These are phyloP conservation scores for Hystrix brachyura DNA, from an alignment of 2,113 vertebrate species.

Conservation along the genomic window DNA sequence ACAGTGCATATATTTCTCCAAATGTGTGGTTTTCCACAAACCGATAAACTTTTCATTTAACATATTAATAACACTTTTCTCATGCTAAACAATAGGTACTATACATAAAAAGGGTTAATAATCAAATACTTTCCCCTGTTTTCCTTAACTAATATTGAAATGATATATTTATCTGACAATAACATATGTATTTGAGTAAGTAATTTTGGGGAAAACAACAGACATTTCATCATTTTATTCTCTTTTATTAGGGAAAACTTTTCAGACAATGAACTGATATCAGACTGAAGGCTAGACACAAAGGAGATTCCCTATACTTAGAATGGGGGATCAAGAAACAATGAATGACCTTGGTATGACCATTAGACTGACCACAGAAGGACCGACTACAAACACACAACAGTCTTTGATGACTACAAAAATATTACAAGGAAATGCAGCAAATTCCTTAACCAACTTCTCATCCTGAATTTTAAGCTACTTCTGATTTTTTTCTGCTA, in stretches of 20 bases:
- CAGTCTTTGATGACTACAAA: neutral
- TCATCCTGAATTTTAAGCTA: neutral
- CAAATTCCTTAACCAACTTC: neutral
- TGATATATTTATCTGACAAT: neutral
- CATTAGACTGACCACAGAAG: neutral
- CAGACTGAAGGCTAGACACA: neutral
- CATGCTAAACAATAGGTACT: neutral
- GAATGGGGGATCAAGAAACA: neutral
- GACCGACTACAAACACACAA: neutral
- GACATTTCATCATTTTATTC: neutral
- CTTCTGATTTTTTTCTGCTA: conserved; percentile 9
- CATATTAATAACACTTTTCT: neutral
- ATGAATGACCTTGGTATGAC: neutral
- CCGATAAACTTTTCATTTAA: neutral
- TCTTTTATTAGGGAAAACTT: neutral
- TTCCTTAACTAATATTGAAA: neutral
- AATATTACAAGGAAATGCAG: neutral
- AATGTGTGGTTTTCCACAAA: neutral
- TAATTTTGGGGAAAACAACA: conserved; percentile 14
- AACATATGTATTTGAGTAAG: neutral
- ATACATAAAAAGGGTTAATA: neutral
- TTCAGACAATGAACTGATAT: neutral
- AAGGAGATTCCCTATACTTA: neutral
- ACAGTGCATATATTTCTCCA: neutral
- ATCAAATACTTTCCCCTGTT: neutral